Evolutionary conservation across 2,888 invertebrate genomes (phyloP), one percentile per base, ranked within the genome.

Genomic region (Chironomus tentans): DNA sequence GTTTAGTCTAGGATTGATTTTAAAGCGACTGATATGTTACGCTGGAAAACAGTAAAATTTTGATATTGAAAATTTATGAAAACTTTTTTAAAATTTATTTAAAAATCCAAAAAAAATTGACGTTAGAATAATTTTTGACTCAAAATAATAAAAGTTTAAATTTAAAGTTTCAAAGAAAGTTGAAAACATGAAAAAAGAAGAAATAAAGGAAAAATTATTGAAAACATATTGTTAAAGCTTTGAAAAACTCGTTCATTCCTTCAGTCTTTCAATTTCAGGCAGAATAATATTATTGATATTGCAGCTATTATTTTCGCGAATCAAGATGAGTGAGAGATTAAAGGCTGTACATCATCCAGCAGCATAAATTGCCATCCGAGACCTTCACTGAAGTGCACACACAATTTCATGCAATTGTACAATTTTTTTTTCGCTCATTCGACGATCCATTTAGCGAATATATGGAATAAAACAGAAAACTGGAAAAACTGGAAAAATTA

Each of bases 401-500:
- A 22, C 62, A 62, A 62, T 62, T 65, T 21, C n/a, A 21, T 65
- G 21, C 65, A 24, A 24, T 65, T 65, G 65, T 24, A 21, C n/a
- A 15, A 15, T 15, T 56, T 15, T n/a, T 56, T n/a, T 56, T 65
- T 12, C 24, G n/a, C 24, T 65, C 38, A 21, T 24, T 38, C 38
- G 65, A 6, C 13, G 65, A 65, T 65, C 65, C 56, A 18, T 56
- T 56, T 56, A 56, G 56, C 56, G 56, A 56, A 56, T 56, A 56
- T 18, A 56, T 18, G 15, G 4, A 21, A 65, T 12, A 65, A 24
- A 22, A 24, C 22, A 68, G 68, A 68, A 68, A 72, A 74, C 74
- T 38, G 74, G 74, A 74, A 74, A 74, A 74, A 74, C 74, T 65
- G 18, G 74, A 74, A 74, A 65, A 74, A 74, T 74, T 74, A 74